These are phyloP conservation scores for Phyllostomus hastatus DNA, from an alignment of 2,113 vertebrate species.

Conservation along the genomic window DNA sequence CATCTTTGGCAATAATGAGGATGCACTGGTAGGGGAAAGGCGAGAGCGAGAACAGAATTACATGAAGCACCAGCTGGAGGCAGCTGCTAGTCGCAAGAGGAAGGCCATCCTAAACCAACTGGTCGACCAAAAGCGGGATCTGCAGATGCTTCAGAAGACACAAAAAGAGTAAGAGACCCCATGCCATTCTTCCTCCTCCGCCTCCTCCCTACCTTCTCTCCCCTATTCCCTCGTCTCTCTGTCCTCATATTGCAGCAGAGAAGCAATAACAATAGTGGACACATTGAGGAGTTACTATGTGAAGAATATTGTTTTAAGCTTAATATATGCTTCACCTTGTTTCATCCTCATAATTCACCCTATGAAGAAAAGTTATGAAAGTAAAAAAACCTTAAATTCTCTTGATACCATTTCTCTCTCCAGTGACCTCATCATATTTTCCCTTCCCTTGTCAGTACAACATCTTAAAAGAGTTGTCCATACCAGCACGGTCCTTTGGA, in stretches of 20 bases:
- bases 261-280: neutral
- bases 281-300: neutral
- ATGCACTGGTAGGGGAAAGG: conserved; percentile 53
- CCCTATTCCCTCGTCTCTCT: neutral
- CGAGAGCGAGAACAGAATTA: conserved; percentile 74
- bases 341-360: neutral
- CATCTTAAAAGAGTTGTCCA: neutral
- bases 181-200: no score
- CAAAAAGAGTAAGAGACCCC: conserved; percentile 78
- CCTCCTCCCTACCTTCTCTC: neutral
- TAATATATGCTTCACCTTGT: neutral
- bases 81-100: conserved; percentile 72
- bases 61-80: conserved; percentile 78
- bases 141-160: conserved; percentile 80
- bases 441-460: neutral
- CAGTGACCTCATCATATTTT: neutral
- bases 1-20: conserved; percentile 74
- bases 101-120: conserved; percentile 72
- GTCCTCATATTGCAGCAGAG: neutral
- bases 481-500: neutral
- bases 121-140: conserved; percentile 78
- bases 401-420: neutral
- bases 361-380: neutral
- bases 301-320: neutral
- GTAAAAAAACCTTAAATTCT: neutral